Conservation (phyloP, 2,113 vertebrate species). For the Drymodes brunneopygia region DNA sequence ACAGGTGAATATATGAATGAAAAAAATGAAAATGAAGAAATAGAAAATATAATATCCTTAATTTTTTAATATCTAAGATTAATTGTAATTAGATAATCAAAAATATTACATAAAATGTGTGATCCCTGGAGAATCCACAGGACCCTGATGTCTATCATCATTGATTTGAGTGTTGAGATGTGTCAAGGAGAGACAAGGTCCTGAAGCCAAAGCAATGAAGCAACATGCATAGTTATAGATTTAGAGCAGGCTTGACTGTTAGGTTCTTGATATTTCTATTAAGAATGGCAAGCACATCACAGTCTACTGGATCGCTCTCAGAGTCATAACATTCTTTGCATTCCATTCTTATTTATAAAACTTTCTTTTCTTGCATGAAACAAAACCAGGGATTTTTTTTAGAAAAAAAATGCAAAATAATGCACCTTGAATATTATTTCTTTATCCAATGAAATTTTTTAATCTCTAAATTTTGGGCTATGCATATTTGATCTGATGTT, state of each 20-base stretch:
- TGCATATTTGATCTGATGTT: background rate
- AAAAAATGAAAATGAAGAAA: background rate
- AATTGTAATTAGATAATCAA: background rate
- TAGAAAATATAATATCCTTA: background rate
- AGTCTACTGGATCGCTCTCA: background rate
- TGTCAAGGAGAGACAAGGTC: background rate
- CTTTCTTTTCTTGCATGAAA: background rate
- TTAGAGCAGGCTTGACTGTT: background rate
- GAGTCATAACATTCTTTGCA: background rate
- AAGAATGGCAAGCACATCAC: background rate
- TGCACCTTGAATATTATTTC: background rate
- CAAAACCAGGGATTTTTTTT: background rate
- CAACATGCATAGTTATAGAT: background rate
- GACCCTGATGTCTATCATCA: background rate
- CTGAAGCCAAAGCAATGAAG: background rate
- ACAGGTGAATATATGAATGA: background rate
- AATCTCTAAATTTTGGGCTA: background rate
- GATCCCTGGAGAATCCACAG: background rate
- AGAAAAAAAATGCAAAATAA: background rate
- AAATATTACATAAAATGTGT: background rate
- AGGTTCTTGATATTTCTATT: slow-evolving; percentile 16
- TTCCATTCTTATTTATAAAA: background rate
- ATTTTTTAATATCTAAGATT: background rate
- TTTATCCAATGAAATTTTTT: background rate
- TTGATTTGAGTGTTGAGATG: background rate